Base-by-base conservation (phyloP, 2,113 vertebrate species). In the Ceratotherium simum region DNA sequence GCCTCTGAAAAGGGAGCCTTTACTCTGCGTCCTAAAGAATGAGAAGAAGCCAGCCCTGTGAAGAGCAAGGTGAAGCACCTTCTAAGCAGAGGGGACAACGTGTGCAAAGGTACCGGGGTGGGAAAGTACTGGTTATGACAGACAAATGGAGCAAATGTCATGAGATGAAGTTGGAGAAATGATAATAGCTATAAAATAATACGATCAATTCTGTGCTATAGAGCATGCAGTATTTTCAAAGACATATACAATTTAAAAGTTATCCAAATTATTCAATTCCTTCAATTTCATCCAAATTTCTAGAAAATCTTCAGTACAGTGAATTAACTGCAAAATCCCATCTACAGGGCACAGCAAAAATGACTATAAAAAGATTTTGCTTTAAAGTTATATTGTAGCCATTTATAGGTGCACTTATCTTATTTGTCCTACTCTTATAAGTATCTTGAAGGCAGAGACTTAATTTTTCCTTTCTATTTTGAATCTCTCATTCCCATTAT, bases 191-290 rank as follows among this genome's bases (percentile, higher is more conserved):
- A 51, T 31, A 42, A 39, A 90, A 75, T 75, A 64, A 64, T 16
- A 39, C 9, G 31, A 46, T 90, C 7, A 36, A 21, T 65, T 62
- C 84, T 94, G 33, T 33, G 6, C 5, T 90, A 13, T 25, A 81
- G 69, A 87, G 18, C 16, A 39, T 29, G 33, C 25, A 91, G 27
- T 65, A 96, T 92, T 94, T 83, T 76, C 18, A 92, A 86, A 54
- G 36, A 93, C 14, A 1, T 70, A 29, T n/a, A 39, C 36, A 73
- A 54, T 64, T 95, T 80, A 20, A 65, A 86, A 90, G 60, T 64
- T 56, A 90, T 36, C 16, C 14, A 67, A 67, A 78, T 79, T 46
- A 62, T 18, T 78, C 54, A 92, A 67, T 58, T 16, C 6, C 4
- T 3, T 3, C 56, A 67, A 70, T 85, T 94, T 90, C 51, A 90